Evolutionary conservation across 2,888 invertebrate genomes (phyloP).

Genomic region (Catocala nupta): DNA sequence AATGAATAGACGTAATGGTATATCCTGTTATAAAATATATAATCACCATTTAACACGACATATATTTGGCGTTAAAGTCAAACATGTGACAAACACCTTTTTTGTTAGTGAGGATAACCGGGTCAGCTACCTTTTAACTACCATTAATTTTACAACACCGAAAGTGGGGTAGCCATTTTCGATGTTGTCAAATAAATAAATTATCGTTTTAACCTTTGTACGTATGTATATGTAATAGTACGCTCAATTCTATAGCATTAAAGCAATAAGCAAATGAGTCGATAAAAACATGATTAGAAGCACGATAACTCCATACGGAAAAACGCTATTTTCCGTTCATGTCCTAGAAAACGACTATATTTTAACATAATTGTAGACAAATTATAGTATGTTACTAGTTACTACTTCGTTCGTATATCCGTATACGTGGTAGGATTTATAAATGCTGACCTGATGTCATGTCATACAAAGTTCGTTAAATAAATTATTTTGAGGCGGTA

Average conservation of each 20-base stretch:
- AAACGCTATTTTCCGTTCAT: neutral
- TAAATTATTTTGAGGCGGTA: no score
- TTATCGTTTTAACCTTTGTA: conserved; percentile 17
- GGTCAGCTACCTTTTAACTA: neutral
- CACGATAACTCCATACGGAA: conserved; percentile 13
- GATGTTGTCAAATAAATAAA: conserved; percentile 22
- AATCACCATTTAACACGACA: conserved; percentile 5
- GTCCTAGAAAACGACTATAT: conserved; percentile 10
- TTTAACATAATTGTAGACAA: neutral
- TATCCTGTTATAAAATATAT: neutral
- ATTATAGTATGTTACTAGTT: neutral
- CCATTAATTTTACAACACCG: neutral
- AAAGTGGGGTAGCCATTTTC: neutral
- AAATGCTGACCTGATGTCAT: neutral
- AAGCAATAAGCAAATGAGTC: conserved; percentile 10
- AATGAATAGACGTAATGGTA: no score
- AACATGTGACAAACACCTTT: conserved; percentile 5
- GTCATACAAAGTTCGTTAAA: neutral
- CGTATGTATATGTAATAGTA: conserved; percentile 1
- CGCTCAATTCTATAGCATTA: neutral
- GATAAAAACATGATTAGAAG: conserved; percentile 21
- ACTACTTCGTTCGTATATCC: neutral
- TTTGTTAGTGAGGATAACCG: conserved; percentile 8
- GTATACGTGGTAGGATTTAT: neutral
- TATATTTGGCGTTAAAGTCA: neutral